Conservation (phyloP, 2,113 vertebrate species). For the Terrapene triunguis region DNA sequence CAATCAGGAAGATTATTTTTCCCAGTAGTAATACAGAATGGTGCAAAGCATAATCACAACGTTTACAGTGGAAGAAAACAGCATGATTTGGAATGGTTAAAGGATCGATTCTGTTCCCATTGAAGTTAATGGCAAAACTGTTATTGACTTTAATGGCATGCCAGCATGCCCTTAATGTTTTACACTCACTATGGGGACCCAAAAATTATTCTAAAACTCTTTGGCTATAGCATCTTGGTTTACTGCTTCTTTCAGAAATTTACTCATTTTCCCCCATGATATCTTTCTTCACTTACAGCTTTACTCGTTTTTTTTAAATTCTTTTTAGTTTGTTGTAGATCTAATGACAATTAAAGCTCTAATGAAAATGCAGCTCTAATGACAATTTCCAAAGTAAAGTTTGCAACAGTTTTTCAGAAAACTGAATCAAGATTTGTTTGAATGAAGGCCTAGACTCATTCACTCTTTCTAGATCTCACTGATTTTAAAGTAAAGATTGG, state of each 20-base stretch:
- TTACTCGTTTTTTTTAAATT: neutral
- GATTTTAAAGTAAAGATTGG: constrained; percentile 48
- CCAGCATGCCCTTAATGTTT: neutral
- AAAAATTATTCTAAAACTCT: neutral
- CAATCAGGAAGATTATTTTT: neutral
- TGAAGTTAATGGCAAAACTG: neutral
- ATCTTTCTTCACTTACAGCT: fast-evolving
- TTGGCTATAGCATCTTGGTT: neutral
- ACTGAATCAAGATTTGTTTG: neutral
- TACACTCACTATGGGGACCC: neutral
- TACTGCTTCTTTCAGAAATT: neutral
- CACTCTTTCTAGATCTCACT: constrained; percentile 44
- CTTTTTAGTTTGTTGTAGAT: neutral
- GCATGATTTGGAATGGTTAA: neutral
- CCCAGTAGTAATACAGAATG: neutral
- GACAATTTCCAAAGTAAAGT: neutral
- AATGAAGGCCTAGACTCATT: constrained; percentile 19
- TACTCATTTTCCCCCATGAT: neutral
- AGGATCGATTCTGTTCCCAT: neutral
- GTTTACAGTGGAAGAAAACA: neutral
- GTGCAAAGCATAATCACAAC: neutral
- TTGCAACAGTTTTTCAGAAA: constrained; percentile 5
- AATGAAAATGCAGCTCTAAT: neutral
- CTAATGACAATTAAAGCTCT: too few species aligned
- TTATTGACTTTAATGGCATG: neutral